Conservation (phyloP, 2,797 vertebrate genomes). For the Catamblyrhynchus diadema region DNA sequence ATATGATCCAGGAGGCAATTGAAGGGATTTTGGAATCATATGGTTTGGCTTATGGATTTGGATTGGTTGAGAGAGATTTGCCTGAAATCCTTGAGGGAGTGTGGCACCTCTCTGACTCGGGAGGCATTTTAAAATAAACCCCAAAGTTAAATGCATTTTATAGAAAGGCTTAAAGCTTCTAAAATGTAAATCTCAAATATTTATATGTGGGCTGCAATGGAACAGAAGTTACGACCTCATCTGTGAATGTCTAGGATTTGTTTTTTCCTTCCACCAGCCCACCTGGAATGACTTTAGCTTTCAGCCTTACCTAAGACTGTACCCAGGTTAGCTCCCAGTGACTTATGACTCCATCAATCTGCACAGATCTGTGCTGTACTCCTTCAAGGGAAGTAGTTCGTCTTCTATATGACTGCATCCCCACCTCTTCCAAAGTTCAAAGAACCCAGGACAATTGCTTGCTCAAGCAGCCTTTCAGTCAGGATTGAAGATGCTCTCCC, state of each 20-base stretch:
- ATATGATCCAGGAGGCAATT: conserved; percentile 34
- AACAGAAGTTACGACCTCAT: conserved; percentile 50
- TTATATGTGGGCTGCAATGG: conserved; percentile 38
- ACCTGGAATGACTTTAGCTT: conserved; percentile 64
- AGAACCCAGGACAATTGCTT: conserved; percentile 27
- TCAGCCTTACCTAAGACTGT: conserved; percentile 52
- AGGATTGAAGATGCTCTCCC: background rate
- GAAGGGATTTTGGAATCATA: conserved; percentile 34
- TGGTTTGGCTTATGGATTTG: conserved; percentile 43
- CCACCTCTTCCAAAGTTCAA: conserved; percentile 45
- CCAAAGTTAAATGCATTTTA: conserved; percentile 45
- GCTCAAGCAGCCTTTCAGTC: background rate
- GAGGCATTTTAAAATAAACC: conserved; percentile 56
- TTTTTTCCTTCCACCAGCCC: conserved; percentile 28
- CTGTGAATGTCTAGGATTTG: conserved; percentile 34
- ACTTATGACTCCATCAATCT: conserved; percentile 62
- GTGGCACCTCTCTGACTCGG: background rate
- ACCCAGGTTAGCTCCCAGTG: conserved; percentile 41
- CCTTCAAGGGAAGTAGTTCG: conserved; percentile 54
- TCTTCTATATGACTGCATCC: conserved; percentile 58
- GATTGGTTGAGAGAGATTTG: conserved; percentile 27
- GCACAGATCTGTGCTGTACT: conserved; percentile 38
- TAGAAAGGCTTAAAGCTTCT: conserved; percentile 22
- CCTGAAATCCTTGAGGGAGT: background rate
- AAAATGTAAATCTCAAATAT: conserved; percentile 64